A percentile compares a stretch with the other conserved stretches of the same genome.
Conservation (phyloP, 2,797 vertebrate species). For the Ammospiza maritima region DNA sequence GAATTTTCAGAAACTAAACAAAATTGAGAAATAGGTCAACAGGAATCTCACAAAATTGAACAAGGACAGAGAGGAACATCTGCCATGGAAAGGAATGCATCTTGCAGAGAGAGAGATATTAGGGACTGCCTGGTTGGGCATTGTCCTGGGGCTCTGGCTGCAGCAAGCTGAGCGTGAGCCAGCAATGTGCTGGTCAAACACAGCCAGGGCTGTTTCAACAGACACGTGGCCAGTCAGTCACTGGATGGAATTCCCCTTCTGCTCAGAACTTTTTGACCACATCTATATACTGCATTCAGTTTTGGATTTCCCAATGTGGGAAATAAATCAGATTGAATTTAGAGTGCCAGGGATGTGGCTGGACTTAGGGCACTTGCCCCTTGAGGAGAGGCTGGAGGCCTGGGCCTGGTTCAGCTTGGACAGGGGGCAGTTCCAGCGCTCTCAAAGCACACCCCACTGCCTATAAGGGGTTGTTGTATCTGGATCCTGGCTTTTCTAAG, state of each 20-base stretch:
- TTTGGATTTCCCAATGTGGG: background rate
- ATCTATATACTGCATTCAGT: background rate
- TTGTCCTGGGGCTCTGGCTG: background rate
- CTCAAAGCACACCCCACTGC: background rate
- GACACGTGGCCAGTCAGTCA: accelerated
- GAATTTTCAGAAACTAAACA: background rate
- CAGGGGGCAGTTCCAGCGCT: background rate
- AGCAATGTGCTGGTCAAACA: background rate
- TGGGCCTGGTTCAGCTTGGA: background rate
- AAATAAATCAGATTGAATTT: background rate
- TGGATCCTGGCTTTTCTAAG: background rate
- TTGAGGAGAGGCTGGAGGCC: background rate
- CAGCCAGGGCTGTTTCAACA: background rate
- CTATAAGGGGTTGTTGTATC: accelerated
- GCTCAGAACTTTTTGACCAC: background rate
- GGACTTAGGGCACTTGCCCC: accelerated
- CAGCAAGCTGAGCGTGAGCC: background rate
- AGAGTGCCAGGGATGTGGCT: accelerated
- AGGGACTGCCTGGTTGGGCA: background rate
- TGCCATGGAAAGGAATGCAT: background rate
- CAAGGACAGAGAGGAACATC: background rate
- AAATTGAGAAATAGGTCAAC: background rate
- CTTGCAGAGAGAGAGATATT: background rate
- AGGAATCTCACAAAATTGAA: background rate
- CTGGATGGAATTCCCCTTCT: background rate